Percentiles rank a stretch among this genome's conserved stretches.
Evolutionary conservation across 2,888 invertebrate genomes (phyloP).

Genomic region (Lacanobia wlatinum): DNA sequence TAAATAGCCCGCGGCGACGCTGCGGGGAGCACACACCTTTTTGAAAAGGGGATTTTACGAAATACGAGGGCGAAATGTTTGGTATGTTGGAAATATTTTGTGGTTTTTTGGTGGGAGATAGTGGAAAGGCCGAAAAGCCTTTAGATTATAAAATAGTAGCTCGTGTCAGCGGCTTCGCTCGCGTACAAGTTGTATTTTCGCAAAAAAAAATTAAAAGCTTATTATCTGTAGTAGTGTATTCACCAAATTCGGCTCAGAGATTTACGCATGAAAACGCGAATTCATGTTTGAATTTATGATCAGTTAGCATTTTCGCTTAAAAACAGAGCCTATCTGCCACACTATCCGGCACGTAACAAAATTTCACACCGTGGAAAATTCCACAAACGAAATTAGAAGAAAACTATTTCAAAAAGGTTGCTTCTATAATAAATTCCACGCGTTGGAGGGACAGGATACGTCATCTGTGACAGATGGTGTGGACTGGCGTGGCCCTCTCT

Average conservation of each 20-base stretch:
- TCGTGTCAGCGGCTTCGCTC: too few species aligned
- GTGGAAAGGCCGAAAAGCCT: too few species aligned
- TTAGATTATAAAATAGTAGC: not conserved
- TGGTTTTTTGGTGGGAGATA: not conserved
- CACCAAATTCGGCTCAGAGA: too few species aligned
- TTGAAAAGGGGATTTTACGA: conserved; percentile 28
- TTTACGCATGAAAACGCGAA: too few species aligned
- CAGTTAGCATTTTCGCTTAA: too few species aligned
- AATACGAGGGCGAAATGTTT: conserved; percentile 7
- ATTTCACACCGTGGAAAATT: conserved; percentile 6
- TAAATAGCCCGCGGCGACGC: conserved; percentile 50
- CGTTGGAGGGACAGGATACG: conserved; percentile 19
- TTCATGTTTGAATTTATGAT: too few species aligned
- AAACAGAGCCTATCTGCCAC: not conserved
- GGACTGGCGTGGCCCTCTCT: conserved; percentile 4
- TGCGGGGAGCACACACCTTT: conserved; percentile 35
- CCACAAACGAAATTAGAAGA: conserved; percentile 8
- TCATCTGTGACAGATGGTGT: conserved; percentile 35
- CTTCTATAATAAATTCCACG: conserved; percentile 33
- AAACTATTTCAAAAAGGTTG: not conserved
- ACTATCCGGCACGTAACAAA: not conserved
- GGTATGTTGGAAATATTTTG: conserved; percentile 7
- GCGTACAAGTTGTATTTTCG: not conserved
- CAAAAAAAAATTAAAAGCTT: too few species aligned
- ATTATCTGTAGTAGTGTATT: too few species aligned